Percentiles rank a stretch among this genome's conserved stretches.
phyloP scores from a whole-genome alignment of 2,113 vertebrate genomes.

The Cacatua alba region DNA sequence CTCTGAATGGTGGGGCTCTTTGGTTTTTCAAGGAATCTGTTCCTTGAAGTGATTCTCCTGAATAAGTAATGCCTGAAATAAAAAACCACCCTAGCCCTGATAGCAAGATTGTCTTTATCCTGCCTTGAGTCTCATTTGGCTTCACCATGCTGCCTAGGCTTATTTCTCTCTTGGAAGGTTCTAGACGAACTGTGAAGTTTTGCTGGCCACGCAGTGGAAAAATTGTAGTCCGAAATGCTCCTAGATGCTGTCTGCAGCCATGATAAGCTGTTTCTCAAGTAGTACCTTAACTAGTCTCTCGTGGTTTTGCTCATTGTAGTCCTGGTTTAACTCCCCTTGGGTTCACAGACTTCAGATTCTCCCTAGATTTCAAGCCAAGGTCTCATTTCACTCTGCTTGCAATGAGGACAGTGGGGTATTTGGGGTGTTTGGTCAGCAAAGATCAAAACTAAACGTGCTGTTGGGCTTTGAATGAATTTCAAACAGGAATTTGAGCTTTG shows the following conservation, averaged over 20 bases:
- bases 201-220: rapidly evolving
- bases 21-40: neutral
- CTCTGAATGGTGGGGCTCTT: neutral
- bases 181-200: neutral
- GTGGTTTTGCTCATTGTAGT: neutral
- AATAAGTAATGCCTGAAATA: neutral
- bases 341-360: neutral
- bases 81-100: neutral
- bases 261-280: neutral
- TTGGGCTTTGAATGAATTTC: neutral
- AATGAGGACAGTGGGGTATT: rapidly evolving
- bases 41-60: neutral
- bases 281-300: neutral
- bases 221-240: neutral
- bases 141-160: neutral
- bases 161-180: neutral
- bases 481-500: neutral
- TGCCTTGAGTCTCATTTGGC: neutral
- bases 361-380: neutral
- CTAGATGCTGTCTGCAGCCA: neutral
- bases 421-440: neutral
- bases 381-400: neutral
- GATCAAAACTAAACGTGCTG: rapidly evolving
- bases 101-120: rapidly evolving
- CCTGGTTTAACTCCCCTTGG: neutral